phyloP scores from a whole-genome alignment of 2,888 invertebrate species.

The Tinea pellionella region DNA sequence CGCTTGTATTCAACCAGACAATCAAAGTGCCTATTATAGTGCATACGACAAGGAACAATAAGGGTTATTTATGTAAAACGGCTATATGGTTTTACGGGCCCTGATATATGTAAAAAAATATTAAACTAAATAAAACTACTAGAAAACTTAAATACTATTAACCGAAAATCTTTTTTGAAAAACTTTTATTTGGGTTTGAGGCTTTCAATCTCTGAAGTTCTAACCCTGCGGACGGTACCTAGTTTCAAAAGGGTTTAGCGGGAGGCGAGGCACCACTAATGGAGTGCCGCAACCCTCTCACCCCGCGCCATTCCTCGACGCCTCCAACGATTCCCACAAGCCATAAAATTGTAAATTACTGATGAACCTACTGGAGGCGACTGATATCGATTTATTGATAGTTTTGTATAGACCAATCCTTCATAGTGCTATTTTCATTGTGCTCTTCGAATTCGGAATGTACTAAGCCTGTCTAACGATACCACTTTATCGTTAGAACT shows the following conservation, averaged over 20 bases:
- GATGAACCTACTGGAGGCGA: constrained; percentile 55
- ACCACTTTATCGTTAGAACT: background rate
- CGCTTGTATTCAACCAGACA: too few relatives aligned
- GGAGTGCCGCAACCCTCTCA: constrained; percentile 40
- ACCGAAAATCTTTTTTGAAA: too few relatives aligned
- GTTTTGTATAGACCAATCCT: constrained; percentile 25
- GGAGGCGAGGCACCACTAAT: constrained; percentile 51
- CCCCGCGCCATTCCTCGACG: constrained; percentile 22
- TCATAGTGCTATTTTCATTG: constrained; percentile 6
- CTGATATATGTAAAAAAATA: too few relatives aligned
- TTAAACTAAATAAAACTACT: too few relatives aligned
- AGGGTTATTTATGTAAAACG: too few relatives aligned
- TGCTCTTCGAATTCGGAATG: background rate
- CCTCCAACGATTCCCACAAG: constrained; percentile 48
- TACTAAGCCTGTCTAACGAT: background rate
- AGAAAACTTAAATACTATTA: background rate
- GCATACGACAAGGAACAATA: too few relatives aligned
- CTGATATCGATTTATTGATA: constrained; percentile 65
- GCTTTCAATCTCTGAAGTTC: too few relatives aligned
- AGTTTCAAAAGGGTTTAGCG: constrained; percentile 40
- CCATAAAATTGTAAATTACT: constrained; percentile 70
- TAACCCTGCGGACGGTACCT: constrained; percentile 31
- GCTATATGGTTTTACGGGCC: too few relatives aligned
- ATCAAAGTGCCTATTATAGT: too few relatives aligned
- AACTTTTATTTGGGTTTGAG: too few relatives aligned